Evolutionary conservation across 2,113 vertebrate species (phyloP), one percentile per base, ranked within the genome.

Genomic region (Ictalurus punctatus): DNA sequence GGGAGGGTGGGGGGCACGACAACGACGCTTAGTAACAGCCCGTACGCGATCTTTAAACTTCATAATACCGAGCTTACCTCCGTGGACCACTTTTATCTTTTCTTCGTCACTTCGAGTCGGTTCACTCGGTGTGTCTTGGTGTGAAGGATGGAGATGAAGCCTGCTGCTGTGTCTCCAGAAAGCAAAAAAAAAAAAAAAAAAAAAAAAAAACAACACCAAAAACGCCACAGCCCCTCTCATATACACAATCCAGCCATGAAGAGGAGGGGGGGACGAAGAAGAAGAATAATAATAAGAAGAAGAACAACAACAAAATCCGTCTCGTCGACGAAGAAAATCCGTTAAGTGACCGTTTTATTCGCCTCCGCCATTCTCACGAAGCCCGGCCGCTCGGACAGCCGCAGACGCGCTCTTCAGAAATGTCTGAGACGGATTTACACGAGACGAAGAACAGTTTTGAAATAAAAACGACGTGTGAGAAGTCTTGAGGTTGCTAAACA

Each of bases 171-270:
- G 83, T n/a, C 61, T 87, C 90, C 90, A 92, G 89, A 48, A 48
- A 48, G 44, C 89, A 73, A 14, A 44, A 17, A 27, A 25, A 71
- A 34, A 69, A 16, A 30, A 69, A 30, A n/a, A 69, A 90, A 94
- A 27, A 48, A 52, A 27, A 25, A 44, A 4, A 44, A 44, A 44
- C 3, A 4, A 44, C 4, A 4, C 4, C 4, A 44, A 52, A 91
- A 93, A 90, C 92, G 93, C 92, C 92, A 94, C 92, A 91, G 92
- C 93, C 92, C 92, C 56, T 37, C 40, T 89, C 88, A 76, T 89
- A 92, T 91, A 89, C 71, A 88, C 65, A 79, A 87, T 89, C 87
- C 91, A 86, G 76, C 84, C 87, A 89, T 67, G 82, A 86, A 87
- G 74, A 78, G 4, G 8, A 3, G 54, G 34, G 34, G 34, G 34